Evolutionary conservation across 2,888 invertebrate species (phyloP).

Genomic region (Gibbula magus): DNA sequence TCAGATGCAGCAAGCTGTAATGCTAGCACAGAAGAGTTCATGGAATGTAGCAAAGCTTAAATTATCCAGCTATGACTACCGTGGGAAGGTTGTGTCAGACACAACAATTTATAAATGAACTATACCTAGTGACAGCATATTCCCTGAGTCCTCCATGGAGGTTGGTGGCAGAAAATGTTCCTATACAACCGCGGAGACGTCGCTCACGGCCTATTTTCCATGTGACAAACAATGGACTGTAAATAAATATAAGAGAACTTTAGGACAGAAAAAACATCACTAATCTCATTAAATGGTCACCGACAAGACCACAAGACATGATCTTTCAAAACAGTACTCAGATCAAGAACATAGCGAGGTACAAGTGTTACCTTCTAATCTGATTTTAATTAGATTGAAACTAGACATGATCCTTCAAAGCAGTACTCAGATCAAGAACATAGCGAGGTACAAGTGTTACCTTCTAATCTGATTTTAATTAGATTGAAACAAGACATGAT

Average conservation of each 20-base stretch:
- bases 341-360: too few relatives aligned
- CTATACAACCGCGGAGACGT: conserved; percentile 97
- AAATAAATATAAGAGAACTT: not conserved
- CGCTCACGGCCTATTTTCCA: conserved; percentile 98
- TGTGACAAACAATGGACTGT: conserved; percentile 94
- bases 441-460: too few relatives aligned
- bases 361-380: too few relatives aligned
- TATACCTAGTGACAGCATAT: conserved; percentile 92
- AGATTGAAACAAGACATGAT: too few relatives aligned
- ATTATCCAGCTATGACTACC: not conserved
- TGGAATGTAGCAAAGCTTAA: too few relatives aligned
- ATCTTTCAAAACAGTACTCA: too few relatives aligned
- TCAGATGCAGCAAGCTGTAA: too few relatives aligned
- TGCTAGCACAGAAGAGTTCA: too few relatives aligned
- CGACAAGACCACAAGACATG: too few relatives aligned
- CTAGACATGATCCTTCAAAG: too few relatives aligned
- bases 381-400: too few relatives aligned
- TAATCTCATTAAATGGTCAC: not conserved
- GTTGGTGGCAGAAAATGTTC: conserved; percentile 97
- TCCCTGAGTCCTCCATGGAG: conserved; percentile 95
- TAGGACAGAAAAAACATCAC: not conserved
- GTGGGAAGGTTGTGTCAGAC: not conserved
- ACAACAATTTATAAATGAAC: not conserved
- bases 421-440: not conserved
- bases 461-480: too few relatives aligned